Conservation (phyloP, 2,113 vertebrate genomes). For the Leptodactylus fuscus region DNA sequence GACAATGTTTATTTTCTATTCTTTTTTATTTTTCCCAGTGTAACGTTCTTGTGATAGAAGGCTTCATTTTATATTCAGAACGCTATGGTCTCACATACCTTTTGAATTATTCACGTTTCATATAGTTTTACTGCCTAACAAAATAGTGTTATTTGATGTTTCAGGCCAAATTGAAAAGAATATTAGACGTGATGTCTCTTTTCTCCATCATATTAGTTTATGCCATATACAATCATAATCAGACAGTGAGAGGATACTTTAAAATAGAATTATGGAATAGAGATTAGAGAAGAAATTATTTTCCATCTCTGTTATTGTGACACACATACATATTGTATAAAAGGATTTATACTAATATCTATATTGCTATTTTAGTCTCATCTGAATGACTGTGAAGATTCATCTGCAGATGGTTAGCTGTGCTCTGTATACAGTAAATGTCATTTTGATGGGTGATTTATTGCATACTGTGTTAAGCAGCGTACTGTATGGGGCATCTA, state of each 20-base stretch:
- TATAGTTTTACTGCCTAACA: slow-evolving; percentile 32
- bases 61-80: slow-evolving; percentile 18
- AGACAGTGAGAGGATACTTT: neutral
- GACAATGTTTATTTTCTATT: slow-evolving; percentile 8
- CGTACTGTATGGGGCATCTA: too few species aligned
- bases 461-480: too few species aligned
- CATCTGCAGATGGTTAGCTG: too few species aligned
- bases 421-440: too few species aligned
- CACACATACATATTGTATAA: neutral
- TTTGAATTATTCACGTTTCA: slow-evolving; percentile 27
- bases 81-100: slow-evolving; percentile 11
- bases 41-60: neutral
- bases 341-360: too few species aligned
- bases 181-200: slow-evolving; percentile 27
- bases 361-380: too few species aligned
- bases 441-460: too few species aligned
- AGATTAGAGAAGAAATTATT: neutral
- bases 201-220: slow-evolving; percentile 10
- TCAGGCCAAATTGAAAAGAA: slow-evolving; percentile 1
- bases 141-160: slow-evolving; percentile 30
- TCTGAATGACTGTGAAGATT: too few species aligned
- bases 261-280: neutral
- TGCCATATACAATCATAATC: neutral
- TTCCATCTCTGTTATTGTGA: neutral
- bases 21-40: slow-evolving; percentile 30